Base-by-base conservation (phyloP, 2,797 vertebrate species). In the Malacoctenus gilli region DNA sequence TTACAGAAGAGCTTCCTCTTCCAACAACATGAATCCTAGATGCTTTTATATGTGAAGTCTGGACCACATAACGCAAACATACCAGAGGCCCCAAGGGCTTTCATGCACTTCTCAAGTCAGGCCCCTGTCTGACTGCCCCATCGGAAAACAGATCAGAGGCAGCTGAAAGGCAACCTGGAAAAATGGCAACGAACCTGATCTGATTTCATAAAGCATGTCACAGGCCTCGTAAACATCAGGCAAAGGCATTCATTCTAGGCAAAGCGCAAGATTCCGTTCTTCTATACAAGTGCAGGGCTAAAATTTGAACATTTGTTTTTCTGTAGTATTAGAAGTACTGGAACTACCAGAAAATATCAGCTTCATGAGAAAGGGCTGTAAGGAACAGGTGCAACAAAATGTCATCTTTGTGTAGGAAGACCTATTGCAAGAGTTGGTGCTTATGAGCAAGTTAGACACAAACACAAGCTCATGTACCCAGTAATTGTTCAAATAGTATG, bases 1-100 rank as follows among this genome's bases (percentile, higher is more conserved):
- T 86, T 87, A 85, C 77, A 83, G 69, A 80, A 78, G 66, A 39
- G 40, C 70, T 81, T 80, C 64, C 66, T 64, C 87, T 85, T 77
- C 55, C 60, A 84, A 74, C 81, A 75, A 71, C 54, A 55, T 55
- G 68, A 53, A 48, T 68, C 28, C n/a, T 59, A 50, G 75, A 63
- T 69, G 35, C 54, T 62, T 71, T 79, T 83, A 69, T 79, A 79
- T 72, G 38, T 50, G 69, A 78, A 86, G 87, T 74, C 59, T 52
- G 53, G 53, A 84, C 62, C 60, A 59, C 38, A 61, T 40, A 67
- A 52, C 39, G 61, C 39, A 60, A 64, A 62, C 25, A 59, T 23
- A 52, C 41, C 42, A 38, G 47, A 46, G 19, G 7, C 49, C 21
- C 54, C 64, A 61, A 15, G 32, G 51, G 61, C 59, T 66, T 44